These are phyloP conservation scores for Archaeoteleia sp. DNA, from an alignment of 2,888 invertebrate genomes.

Conservation along the genomic window DNA sequence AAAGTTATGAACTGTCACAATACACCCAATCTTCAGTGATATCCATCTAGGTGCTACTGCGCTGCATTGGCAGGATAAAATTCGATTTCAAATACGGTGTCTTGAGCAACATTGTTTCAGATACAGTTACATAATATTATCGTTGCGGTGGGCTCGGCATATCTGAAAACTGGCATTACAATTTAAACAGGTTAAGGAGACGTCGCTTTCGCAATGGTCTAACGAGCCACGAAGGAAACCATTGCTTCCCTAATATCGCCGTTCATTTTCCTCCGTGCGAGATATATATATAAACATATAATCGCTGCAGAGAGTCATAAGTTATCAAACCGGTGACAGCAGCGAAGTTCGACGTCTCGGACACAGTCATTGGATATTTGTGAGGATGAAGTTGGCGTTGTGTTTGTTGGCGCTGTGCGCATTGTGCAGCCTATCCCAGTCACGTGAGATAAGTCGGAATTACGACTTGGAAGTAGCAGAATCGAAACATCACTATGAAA, in stretches of 20 bases:
- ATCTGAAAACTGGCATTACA: slow-evolving; percentile 57
- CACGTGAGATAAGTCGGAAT: slow-evolving; percentile 76
- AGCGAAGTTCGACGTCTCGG: slow-evolving; percentile 49
- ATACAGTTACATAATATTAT: slow-evolving; percentile 58
- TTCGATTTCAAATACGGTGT: slow-evolving; percentile 39
- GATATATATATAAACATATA: slow-evolving; percentile 64
- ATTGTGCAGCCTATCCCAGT: slow-evolving; percentile 23
- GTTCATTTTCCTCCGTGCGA: slow-evolving; percentile 56
- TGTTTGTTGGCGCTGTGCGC: slow-evolving; percentile 39
- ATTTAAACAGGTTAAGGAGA: slow-evolving; percentile 69
- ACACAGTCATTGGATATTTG: slow-evolving; percentile 8
- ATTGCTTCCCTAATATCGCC: slow-evolving; percentile 64
- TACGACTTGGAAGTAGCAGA: slow-evolving; percentile 78
- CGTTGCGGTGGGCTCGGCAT: slow-evolving; percentile 51
- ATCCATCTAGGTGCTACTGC: slow-evolving; percentile 16
- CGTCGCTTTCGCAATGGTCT: slow-evolving; percentile 63
- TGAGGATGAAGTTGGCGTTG: slow-evolving; percentile 45
- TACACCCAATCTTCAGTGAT: background rate
- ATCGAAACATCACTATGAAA: slow-evolving; percentile 76
- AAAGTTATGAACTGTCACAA: slow-evolving; percentile 22
- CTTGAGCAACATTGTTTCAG: slow-evolving; percentile 59
- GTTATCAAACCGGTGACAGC: slow-evolving; percentile 59
- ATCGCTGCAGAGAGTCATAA: slow-evolving; percentile 58
- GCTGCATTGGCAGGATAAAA: slow-evolving; percentile 14
- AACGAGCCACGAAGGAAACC: slow-evolving; percentile 59